Evolutionary conservation across 2,113 vertebrate species (phyloP).

Genomic region (Protobothrops mucrosquamatus): DNA sequence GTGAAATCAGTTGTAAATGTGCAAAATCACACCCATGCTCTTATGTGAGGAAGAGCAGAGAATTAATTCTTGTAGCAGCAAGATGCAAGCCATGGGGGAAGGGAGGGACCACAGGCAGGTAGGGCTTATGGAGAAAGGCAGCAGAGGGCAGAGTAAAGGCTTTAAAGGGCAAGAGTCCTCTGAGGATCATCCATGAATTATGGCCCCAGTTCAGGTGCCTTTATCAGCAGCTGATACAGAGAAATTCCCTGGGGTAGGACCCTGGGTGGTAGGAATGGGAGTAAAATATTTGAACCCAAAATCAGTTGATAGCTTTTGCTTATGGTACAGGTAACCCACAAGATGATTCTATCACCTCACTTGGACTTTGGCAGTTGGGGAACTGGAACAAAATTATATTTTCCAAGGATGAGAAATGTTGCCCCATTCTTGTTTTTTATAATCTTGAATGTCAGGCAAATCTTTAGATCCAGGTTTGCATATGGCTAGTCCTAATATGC

Average conservation of each 20-base stretch:
- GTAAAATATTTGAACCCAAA: not conserved
- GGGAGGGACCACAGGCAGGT: not conserved
- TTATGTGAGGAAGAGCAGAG: not conserved
- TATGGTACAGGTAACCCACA: not conserved
- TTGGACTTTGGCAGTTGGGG: not conserved
- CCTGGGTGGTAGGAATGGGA: not conserved
- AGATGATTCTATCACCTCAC: not conserved
- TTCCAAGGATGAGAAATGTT: not conserved
- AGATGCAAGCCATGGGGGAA: not conserved
- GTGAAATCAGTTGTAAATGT: constrained; percentile 20
- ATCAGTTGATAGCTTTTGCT: not conserved
- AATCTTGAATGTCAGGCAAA: not conserved
- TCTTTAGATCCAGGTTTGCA: not conserved
- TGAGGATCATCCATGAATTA: not conserved
- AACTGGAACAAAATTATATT: not conserved
- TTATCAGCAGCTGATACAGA: not conserved
- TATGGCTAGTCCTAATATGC: not conserved
- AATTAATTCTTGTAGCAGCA: constrained; percentile 10
- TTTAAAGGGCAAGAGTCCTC: not conserved
- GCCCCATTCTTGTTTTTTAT: not conserved
- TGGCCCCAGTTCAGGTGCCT: not conserved
- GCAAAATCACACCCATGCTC: not conserved
- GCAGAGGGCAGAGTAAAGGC: not conserved
- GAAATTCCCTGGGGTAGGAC: not conserved
- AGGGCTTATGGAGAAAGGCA: not conserved